Conservation (phyloP, 64 coral and sea anemone species). For the Montipora sp. region DNA sequence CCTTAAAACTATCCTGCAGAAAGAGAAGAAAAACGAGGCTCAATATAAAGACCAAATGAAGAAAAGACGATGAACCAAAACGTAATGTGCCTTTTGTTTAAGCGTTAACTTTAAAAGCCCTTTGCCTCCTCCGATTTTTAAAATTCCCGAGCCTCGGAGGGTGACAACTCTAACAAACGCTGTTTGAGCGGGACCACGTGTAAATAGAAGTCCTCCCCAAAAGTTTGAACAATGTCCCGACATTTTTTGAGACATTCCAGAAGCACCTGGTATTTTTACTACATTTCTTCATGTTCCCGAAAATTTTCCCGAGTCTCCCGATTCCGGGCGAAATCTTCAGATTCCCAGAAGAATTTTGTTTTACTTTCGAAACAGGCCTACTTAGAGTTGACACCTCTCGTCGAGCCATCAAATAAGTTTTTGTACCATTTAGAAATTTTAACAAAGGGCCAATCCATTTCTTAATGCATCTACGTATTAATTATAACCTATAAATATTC, state of each 20-base stretch:
- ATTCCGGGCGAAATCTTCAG: no score
- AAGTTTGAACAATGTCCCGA: no score
- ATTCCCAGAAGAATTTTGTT: no score
- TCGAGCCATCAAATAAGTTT: not conserved
- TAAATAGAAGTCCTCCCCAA: no score
- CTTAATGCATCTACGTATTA: not conserved
- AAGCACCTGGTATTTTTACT: no score
- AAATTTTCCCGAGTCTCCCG: no score
- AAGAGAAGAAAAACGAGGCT: not conserved
- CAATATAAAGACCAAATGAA: not conserved
- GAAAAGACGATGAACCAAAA: not conserved
- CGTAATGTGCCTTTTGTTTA: not conserved
- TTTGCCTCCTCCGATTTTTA: not conserved
- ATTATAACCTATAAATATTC: not conserved
- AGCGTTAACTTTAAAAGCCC: not conserved
- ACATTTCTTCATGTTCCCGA: no score
- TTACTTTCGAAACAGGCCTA: no score
- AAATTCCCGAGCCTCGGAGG: not conserved
- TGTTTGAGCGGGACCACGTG: no score
- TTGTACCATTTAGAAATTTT: not conserved
- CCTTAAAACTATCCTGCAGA: not conserved
- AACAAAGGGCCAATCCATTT: constrained; percentile 2
- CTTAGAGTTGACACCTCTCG: no score
- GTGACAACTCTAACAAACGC: no score
- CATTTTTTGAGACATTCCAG: no score